These are phyloP conservation scores for Baryphthengus martii DNA, from an alignment of 2,113 vertebrate genomes.

Conservation along the genomic window DNA sequence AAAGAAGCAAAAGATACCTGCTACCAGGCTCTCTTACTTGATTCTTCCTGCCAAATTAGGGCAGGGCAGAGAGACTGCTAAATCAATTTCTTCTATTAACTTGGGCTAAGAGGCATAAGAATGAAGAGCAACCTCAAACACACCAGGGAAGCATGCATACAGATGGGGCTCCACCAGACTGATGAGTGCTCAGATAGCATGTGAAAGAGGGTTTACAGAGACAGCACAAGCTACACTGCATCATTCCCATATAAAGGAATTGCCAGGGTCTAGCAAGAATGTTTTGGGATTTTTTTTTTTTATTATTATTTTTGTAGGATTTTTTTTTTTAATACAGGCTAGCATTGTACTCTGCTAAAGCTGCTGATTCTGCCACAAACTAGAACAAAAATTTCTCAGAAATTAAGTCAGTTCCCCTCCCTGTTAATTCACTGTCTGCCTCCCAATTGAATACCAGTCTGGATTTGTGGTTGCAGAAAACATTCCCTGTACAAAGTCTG, in stretches of 20 bases:
- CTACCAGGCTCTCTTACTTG: not conserved
- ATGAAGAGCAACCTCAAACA: not conserved
- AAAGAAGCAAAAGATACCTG: not conserved
- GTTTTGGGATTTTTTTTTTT: constrained; percentile 60
- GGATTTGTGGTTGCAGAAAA: constrained; percentile 67
- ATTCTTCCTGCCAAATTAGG: not conserved
- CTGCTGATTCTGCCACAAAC: constrained; percentile 78
- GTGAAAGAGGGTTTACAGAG: not conserved
- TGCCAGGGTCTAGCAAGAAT: constrained; percentile 23
- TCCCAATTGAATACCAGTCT: constrained; percentile 60
- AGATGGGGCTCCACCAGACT: not conserved
- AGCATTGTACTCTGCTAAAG: constrained; percentile 80
- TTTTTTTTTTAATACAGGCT: constrained; percentile 66
- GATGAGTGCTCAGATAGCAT: not conserved
- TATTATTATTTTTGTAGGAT: constrained; percentile 28
- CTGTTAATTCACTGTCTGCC: constrained; percentile 61
- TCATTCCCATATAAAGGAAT: not conserved
- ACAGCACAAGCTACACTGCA: not conserved
- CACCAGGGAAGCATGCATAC: not conserved
- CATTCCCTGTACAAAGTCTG: constrained; percentile 70
- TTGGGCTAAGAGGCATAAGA: not conserved
- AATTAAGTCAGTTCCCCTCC: constrained; percentile 73
- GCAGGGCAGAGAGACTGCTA: not conserved
- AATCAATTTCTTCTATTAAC: not conserved
- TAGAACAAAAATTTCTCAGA: constrained; percentile 78